These are phyloP conservation scores for Euleptes europaea DNA, from an alignment of 2,113 vertebrate genomes.

Conservation along the genomic window DNA sequence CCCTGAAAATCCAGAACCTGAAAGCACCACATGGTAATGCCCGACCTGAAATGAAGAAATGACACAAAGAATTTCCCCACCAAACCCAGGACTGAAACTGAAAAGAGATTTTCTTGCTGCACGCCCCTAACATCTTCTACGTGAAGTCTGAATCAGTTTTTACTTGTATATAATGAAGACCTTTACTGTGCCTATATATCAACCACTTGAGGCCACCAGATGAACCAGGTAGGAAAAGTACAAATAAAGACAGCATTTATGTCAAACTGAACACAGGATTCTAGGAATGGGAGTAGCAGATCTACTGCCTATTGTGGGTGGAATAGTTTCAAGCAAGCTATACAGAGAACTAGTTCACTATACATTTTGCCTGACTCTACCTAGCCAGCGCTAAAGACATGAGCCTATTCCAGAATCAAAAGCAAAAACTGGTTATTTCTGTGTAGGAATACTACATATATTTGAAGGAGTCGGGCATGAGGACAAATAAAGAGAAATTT, in stretches of 20 bases:
- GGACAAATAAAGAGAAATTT: constrained; percentile 32
- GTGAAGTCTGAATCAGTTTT: background rate
- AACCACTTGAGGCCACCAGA: background rate
- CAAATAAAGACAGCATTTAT: background rate
- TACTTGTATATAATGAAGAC: background rate
- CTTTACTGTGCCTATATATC: background rate
- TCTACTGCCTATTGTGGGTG: background rate
- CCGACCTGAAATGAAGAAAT: no score
- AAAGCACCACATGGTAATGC: no score
- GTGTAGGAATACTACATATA: constrained; percentile 37
- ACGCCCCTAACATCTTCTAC: background rate
- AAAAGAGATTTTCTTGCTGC: no score
- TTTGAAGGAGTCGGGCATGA: background rate
- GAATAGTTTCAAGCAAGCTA: background rate
- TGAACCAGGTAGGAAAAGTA: background rate
- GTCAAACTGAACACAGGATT: constrained; percentile 10
- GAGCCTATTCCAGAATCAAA: constrained; percentile 38
- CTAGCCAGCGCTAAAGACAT: constrained; percentile 26
- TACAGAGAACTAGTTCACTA: background rate
- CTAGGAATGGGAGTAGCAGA: background rate
- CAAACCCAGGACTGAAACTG: no score
- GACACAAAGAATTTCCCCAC: no score
- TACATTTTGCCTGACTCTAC: background rate
- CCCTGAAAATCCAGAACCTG: no score
- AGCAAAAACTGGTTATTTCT: constrained; percentile 36